A percentile compares a stretch with the other conserved stretches of the same genome.
These are phyloP conservation scores for Grus americana DNA, from an alignment of 2,113 vertebrate species.

Conservation along the genomic window DNA sequence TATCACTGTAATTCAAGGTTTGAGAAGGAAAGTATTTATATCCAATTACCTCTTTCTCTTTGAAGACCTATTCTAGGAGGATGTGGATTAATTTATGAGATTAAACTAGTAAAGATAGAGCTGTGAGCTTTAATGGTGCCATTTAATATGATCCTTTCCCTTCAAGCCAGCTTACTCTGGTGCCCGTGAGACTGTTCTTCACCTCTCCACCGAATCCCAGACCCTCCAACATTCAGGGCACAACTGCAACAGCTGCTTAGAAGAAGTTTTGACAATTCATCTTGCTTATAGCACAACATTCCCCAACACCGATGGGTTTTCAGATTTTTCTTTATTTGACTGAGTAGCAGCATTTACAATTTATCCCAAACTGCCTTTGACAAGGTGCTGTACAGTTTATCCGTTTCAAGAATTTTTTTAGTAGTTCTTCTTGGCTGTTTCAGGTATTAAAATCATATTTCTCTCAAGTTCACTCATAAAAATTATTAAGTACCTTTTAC, in stretches of 20 bases:
- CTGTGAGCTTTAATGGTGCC: not conserved
- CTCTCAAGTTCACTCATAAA: not conserved
- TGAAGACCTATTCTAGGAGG: conserved; percentile 41
- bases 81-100: conserved; percentile 65
- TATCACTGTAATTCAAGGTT: not conserved
- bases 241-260: not conserved
- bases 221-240: not conserved
- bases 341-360: not conserved
- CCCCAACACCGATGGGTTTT: not conserved
- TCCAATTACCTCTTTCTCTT: conserved; percentile 43
- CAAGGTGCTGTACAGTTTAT: not conserved
- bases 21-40: conserved; percentile 35
- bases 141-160: conserved; percentile 40
- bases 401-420: not conserved
- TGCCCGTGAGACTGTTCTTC: not conserved
- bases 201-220: not conserved
- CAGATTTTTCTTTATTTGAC: not conserved
- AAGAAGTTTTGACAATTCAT: not conserved
- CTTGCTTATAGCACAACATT: not conserved
- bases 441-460: not conserved
- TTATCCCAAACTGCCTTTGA: not conserved
- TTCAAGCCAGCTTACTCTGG: conserved; percentile 22
- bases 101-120: conserved; percentile 58
- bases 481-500: not conserved
- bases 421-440: not conserved